phyloP scores from a whole-genome alignment of 92 coral and sea anemone genomes.

The Ricordea florida region DNA sequence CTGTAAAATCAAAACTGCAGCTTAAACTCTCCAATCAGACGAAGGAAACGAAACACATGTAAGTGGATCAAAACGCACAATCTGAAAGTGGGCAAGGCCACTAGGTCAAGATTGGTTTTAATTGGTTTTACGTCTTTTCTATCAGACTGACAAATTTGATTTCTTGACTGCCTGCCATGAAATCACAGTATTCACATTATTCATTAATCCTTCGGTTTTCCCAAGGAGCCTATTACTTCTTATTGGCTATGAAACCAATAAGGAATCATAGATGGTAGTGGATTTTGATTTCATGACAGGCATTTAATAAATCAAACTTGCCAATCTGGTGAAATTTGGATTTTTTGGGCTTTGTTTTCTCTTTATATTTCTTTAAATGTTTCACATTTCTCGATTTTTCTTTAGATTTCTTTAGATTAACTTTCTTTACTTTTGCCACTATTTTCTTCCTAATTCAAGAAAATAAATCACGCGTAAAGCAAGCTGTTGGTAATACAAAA shows the following conservation, averaged over 20 bases:
- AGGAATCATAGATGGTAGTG: not conserved
- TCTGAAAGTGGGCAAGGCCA: conserved; percentile 13
- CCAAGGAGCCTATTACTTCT: conserved; percentile 7
- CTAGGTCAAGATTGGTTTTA: conserved; percentile 1
- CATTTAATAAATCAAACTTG: not conserved
- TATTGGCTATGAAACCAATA: conserved; percentile 12
- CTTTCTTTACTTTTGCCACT: conserved; percentile 8
- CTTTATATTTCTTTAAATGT: conserved; percentile 4
- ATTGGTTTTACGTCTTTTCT: conserved; percentile 4
- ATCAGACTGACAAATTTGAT: not conserved
- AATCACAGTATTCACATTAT: conserved; percentile 7
- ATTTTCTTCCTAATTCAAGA: conserved; percentile 1
- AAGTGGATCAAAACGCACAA: conserved; percentile 8
- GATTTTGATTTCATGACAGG: conserved; percentile 4
- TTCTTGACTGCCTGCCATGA: not conserved
- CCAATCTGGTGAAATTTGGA: not conserved
- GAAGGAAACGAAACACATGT: not conserved
- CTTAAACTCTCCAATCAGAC: not conserved
- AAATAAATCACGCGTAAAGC: conserved; percentile 8
- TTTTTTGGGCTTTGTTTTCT: not conserved
- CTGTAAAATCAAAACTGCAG: conserved; percentile 12
- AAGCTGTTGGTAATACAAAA: not conserved
- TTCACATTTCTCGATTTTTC: not conserved
- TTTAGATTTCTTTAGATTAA: conserved; percentile 9
- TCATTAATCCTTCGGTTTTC: conserved; percentile 11